These are phyloP conservation scores for Erebia aethiops DNA, from an alignment of 2,888 invertebrate genomes.

Conservation along the genomic window DNA sequence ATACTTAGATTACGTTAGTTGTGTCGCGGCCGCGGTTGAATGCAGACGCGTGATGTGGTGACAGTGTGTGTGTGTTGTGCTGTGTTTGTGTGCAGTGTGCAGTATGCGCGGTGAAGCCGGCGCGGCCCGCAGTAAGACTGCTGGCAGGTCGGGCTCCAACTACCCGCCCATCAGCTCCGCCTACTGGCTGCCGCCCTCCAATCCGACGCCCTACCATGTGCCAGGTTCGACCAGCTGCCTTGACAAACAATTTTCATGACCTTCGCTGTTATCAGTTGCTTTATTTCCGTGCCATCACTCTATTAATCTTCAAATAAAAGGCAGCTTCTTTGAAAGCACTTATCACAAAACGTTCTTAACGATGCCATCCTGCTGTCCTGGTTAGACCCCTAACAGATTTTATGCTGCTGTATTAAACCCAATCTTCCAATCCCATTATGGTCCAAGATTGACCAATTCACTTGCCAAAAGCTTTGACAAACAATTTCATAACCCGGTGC, in stretches of 20 bases:
- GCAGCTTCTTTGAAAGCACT: no score
- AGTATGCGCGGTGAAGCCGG: conserved; percentile 80
- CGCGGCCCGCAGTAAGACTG: conserved; percentile 69
- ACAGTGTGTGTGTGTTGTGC: conserved; percentile 51
- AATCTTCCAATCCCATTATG: no score
- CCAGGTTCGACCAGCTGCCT: conserved; percentile 85
- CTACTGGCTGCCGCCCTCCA: conserved; percentile 92
- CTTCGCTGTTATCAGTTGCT: conserved; percentile 14
- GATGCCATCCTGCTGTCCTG: no score
- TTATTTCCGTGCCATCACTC: conserved; percentile 3
- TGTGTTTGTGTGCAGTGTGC: conserved; percentile 60
- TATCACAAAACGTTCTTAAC: no score
- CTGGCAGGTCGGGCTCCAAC: conserved; percentile 65
- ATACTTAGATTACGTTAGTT: conserved; percentile 57
- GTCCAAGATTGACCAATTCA: no score
- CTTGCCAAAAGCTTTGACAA: no score
- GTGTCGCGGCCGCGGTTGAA: conserved; percentile 72
- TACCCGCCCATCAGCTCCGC: conserved; percentile 93
- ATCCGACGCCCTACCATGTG: conserved; percentile 91
- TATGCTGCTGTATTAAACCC: no score
- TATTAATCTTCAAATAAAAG: neutral
- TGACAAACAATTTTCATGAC: conserved; percentile 9
- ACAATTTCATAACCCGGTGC: neutral
- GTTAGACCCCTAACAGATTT: no score
- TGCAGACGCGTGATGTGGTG: conserved; percentile 75